phyloP scores from a whole-genome alignment of 2,888 invertebrate species.

The Ochropacha duplaris region DNA sequence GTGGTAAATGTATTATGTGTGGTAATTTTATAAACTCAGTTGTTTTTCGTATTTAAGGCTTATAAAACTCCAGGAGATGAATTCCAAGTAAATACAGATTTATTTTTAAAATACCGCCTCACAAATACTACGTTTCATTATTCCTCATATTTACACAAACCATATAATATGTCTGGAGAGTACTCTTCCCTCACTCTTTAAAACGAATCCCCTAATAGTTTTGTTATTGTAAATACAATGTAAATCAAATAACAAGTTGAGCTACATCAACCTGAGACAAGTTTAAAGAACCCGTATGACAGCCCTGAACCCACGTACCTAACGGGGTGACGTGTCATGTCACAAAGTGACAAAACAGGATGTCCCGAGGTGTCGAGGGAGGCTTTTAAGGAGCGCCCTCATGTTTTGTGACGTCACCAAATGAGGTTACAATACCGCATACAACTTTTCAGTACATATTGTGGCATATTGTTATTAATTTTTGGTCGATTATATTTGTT shows the following conservation, averaged over 20 bases:
- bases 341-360: conserved; percentile 60
- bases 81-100: no score
- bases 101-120: not conserved
- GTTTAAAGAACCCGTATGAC: not conserved
- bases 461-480: not conserved
- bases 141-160: not conserved
- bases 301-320: conserved; percentile 3
- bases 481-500: no score
- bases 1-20: no score
- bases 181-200: not conserved
- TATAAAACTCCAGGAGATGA: no score
- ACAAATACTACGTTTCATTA: not conserved
- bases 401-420: conserved; percentile 24
- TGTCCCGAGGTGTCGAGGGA: conserved; percentile 45
- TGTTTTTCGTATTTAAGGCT: no score
- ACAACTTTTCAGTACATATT: conserved; percentile 1
- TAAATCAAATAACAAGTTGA: not conserved
- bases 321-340: conserved; percentile 46
- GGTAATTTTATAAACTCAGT: no score
- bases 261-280: not conserved
- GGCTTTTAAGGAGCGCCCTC: conserved; percentile 52
- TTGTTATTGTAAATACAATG: not conserved
- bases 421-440: conserved; percentile 21
- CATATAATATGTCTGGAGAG: not conserved
- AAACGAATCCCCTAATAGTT: not conserved